Conservation (phyloP, 2,797 vertebrate species). For the Characodon lateralis region DNA sequence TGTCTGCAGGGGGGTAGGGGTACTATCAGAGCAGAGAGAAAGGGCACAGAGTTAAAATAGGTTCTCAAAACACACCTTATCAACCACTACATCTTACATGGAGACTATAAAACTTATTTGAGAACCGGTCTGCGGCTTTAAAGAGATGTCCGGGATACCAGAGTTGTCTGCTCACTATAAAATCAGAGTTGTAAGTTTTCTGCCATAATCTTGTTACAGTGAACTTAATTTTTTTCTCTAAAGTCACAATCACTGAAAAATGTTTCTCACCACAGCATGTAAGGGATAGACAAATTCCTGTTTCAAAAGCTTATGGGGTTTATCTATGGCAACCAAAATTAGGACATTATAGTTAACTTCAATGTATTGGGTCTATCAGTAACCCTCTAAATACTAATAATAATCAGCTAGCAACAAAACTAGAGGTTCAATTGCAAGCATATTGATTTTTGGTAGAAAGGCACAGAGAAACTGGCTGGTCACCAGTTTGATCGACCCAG, state of each 20-base stretch:
- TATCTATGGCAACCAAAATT: background rate
- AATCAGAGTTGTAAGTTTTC: background rate
- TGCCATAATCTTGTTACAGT: background rate
- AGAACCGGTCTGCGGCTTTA: background rate
- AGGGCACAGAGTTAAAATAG: background rate
- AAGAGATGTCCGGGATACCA: no score
- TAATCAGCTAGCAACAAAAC: background rate
- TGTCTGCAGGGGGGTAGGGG: background rate
- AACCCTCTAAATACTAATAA: background rate
- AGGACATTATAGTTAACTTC: background rate
- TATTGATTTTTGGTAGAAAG: background rate
- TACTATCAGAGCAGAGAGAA: background rate
- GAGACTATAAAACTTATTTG: background rate
- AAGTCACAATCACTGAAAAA: background rate
- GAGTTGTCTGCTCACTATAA: background rate
- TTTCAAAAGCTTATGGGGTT: background rate
- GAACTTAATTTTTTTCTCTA: background rate
- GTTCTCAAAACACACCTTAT: background rate
- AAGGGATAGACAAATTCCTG: background rate
- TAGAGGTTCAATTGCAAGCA: no score
- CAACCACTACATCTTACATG: background rate
- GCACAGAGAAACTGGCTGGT: background rate
- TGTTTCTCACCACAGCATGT: no score
- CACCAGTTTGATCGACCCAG: background rate
- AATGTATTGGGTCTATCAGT: background rate